Base-by-base conservation (phyloP, 2,888 invertebrate species). In the Apamea monoglypha region DNA sequence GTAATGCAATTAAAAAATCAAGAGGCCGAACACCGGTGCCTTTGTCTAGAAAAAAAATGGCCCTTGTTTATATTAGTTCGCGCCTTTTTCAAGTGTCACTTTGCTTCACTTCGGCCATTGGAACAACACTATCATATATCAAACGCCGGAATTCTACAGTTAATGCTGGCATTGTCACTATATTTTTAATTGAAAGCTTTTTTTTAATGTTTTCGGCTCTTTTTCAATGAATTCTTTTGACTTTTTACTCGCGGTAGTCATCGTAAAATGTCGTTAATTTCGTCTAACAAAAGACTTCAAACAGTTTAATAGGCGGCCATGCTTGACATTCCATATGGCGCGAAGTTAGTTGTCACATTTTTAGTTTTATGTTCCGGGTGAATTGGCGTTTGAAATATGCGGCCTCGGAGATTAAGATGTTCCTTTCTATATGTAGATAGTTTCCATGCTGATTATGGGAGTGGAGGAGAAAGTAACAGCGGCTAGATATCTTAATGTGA, bases 41-140 rank as follows among this genome's bases (percentile, higher is more conserved):
- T 91, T 94, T 95, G 94, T 94, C 89, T 93, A 93, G 91, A 92
- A 94, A 95, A 95, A 93, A 93, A 90, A 92, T 93, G 82, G 89
- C 90, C 91, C 91, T 90, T 96, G 96, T 96, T 96, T 96, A 96
- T 95, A 94, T 95, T 95, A 94, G 94, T 96, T 96, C 94, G 95
- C 96, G 96, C 96, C 96, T 95, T 96, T 96, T 96, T 96, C 96
- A 95, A 97, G 96, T 96, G 96, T 96, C 96, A 96, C 96, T 96
- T 96, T 95, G 94, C 95, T 95, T 73, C 85, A 85, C 94, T 96
- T 95, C 95, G 94, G 83, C 74, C 79, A 82, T 82, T 78, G 73
- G 83, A 93, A 95, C 96, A 96, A 96, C 95, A 92, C 95, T 97
- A 97, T 97, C 96, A 94, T 93, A 96, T 97, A 96, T 97, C 96